phyloP scores from a whole-genome alignment of 2,797 vertebrate genomes.

The Neostethus bicornis region DNA sequence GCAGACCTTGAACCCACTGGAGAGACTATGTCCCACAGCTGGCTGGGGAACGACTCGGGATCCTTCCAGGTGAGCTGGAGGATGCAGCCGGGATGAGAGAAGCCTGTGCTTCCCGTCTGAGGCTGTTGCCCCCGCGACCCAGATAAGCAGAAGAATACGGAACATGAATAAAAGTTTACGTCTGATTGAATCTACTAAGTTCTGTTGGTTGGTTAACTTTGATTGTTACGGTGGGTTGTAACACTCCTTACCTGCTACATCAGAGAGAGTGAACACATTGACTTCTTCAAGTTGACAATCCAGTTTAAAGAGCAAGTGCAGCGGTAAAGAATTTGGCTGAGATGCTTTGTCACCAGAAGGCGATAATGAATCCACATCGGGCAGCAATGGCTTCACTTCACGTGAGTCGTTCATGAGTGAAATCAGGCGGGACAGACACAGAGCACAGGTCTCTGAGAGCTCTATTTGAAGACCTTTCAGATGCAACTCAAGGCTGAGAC shows the following conservation, averaged over 20 bases:
- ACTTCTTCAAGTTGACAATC: conserved; percentile 91
- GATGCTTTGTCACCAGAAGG: conserved; percentile 31
- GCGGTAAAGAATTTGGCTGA: conserved; percentile 41
- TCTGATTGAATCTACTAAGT: too few species aligned
- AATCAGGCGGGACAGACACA: conserved; percentile 91
- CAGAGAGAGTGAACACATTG: conserved; percentile 91
- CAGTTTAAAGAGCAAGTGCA: conserved; percentile 86
- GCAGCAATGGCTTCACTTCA: conserved; percentile 15
- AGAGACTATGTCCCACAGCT: too few species aligned
- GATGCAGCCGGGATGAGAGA: too few species aligned
- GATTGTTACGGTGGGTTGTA: too few species aligned
- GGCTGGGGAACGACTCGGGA: too few species aligned
- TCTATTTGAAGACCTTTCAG: conserved; percentile 93
- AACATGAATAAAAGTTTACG: too few species aligned
- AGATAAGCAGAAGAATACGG: too few species aligned
- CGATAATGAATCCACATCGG: conserved; percentile 41
- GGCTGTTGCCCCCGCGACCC: too few species aligned
- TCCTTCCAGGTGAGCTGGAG: too few species aligned
- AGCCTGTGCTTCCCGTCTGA: too few species aligned
- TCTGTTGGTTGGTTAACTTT: too few species aligned
- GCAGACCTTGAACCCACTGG: too few species aligned
- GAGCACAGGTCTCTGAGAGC: conserved; percentile 89
- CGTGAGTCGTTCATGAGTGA: conserved; percentile 73
- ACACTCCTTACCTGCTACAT: conserved; percentile 84
- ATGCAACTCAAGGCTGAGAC: conserved; percentile 86